These are phyloP conservation scores for Allolobophora icterica DNA, from an alignment of 2,888 invertebrate genomes.

Conservation along the genomic window DNA sequence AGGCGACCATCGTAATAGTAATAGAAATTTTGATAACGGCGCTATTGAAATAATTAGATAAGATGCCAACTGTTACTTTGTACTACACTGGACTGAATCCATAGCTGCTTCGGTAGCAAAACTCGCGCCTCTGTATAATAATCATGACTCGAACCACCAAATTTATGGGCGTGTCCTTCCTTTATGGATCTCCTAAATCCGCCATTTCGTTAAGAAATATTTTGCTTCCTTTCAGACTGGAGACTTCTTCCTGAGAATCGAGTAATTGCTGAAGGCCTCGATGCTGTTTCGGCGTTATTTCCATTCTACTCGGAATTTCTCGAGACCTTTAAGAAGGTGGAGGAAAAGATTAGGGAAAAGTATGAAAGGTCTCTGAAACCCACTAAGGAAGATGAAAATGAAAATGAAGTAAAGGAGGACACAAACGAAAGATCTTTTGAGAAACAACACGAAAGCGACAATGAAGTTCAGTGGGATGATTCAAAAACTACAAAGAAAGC, in stretches of 20 bases:
- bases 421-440: neutral
- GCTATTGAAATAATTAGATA: no score
- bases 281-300: neutral
- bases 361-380: neutral
- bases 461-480: neutral
- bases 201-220: neutral
- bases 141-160: no score
- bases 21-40: no score
- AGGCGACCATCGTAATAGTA: no score
- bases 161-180: no score
- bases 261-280: neutral
- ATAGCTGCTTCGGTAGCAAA: no score
- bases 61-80: no score
- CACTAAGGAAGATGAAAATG: neutral
- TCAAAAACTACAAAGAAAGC: neutral
- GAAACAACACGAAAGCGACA: neutral
- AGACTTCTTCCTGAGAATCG: constrained; percentile 10
- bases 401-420: neutral
- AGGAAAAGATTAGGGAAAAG: neutral
- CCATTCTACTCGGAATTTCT: neutral
- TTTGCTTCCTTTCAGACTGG: neutral
- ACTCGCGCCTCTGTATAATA: no score
- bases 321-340: neutral
- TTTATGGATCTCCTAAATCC: no score
- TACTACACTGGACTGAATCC: no score